phyloP scores from a whole-genome alignment of 2,888 invertebrate genomes.

The Luffia ferchaultella region DNA sequence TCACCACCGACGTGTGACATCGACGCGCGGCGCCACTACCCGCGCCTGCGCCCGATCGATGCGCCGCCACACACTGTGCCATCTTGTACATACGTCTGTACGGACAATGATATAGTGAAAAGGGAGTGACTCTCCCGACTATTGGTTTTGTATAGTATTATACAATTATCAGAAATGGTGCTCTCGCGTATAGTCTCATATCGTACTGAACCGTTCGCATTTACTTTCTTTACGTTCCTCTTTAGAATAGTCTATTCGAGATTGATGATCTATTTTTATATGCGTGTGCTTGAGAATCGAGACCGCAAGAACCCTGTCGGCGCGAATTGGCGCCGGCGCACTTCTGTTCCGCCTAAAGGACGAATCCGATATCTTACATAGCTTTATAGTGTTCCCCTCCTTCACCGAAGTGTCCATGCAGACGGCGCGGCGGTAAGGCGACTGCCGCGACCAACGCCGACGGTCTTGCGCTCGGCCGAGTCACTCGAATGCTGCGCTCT shows the following conservation, averaged over 20 bases:
- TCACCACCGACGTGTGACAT: conserved; percentile 1
- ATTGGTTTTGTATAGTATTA: neutral
- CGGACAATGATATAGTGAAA: neutral
- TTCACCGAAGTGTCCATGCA: too few species aligned
- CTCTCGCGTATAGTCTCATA: conserved; percentile 19
- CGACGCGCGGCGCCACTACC: neutral
- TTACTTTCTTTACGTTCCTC: neutral
- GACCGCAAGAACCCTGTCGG: neutral
- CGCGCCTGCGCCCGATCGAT: conserved; percentile 2
- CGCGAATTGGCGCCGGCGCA: too few species aligned
- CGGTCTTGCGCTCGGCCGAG: too few species aligned
- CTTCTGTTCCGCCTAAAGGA: too few species aligned
- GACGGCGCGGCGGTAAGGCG: too few species aligned
- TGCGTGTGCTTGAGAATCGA: neutral
- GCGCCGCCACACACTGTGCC: conserved; percentile 9
- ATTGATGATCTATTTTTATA: neutral
- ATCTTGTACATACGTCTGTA: too few species aligned
- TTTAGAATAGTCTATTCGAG: neutral
- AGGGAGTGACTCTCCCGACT: neutral
- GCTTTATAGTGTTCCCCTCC: too few species aligned
- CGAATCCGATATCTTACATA: too few species aligned
- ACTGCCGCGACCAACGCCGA: too few species aligned
- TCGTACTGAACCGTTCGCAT: conserved; percentile 16
- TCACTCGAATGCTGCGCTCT: too few species aligned
- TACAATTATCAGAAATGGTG: conserved; percentile 13